Evolutionary conservation across 2,797 vertebrate genomes (phyloP), one percentile per base, ranked within the genome.

Genomic region (Coracias cyanogaster): DNA sequence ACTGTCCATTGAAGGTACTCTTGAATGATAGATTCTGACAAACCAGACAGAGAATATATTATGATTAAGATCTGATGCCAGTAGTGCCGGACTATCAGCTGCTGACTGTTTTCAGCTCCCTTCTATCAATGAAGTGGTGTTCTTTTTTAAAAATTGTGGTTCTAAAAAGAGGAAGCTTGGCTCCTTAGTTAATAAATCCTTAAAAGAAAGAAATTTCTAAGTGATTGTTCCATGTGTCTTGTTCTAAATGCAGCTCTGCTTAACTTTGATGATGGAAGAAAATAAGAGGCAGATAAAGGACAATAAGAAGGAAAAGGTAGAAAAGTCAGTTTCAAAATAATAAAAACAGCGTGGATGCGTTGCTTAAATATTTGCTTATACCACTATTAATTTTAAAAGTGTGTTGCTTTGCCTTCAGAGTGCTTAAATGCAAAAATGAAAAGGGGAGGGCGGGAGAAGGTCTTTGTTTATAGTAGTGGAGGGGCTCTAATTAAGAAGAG

Each of bases 51-150:
- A 98, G 98, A 98, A 98, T 98, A 98, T 98, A 99, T 99, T 99
- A 98, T 98, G 99, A 99, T 99, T 99, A 99, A 99, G 99, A 99
- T 99, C 99, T 98, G 99, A 99, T 98, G 98, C 98, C 95, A 97
- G 96, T 95, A 97, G 97, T 97, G 97, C 98, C 62, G 98, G 98
- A 98, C 98, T 97, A 97, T 97, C 86, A 67, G 95, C 96, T 66
- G 87, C 97, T 93, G 98, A 97, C 97, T 98, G 80, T 97, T 98
- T 97, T 96, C 94, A 97, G 97, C 95, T 96, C 86, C 95, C 93
- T 97, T 97, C 95, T 94, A 88, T 98, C 96, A 96, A 71, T 93
- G 96, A 95, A 86, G 61, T 89, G 77, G 0, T 92, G 82, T 22
- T 83, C 10, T 58, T 73, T 48, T 71, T 57, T 77, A 51, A 51